phyloP scores from a whole-genome alignment of 2,888 invertebrate genomes.

The Ectobius pallidus region DNA sequence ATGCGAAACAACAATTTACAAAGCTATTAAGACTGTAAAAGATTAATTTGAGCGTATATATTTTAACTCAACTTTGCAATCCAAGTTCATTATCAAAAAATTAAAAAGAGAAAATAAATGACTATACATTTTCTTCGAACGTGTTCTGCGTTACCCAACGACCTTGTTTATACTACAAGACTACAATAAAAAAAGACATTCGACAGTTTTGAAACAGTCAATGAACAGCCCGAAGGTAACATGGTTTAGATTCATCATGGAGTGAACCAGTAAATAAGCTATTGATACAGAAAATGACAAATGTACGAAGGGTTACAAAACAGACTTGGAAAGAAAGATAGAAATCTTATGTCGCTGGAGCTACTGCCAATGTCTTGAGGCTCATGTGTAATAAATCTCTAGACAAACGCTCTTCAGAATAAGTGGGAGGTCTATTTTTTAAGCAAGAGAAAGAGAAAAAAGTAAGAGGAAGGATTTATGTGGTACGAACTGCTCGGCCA shows the following conservation, averaged over 20 bases:
- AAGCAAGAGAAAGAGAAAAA: too few species aligned
- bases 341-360: background rate
- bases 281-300: background rate
- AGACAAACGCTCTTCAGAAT: background rate
- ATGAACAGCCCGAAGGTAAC: background rate
- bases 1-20: background rate
- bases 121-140: background rate
- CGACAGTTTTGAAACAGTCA: background rate
- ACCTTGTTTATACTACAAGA: background rate
- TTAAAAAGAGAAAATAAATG: too few species aligned
- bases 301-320: background rate
- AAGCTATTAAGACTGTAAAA: background rate
- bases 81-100: background rate
- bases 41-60: background rate
- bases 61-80: background rate
- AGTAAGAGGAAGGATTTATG: background rate
- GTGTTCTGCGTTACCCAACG: background rate
- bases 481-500: background rate
- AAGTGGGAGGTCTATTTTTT: background rate
- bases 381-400: background rate
- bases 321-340: background rate
- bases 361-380: background rate
- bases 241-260: background rate
- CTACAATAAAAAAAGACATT: background rate
- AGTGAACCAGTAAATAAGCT: background rate